These are phyloP conservation scores for Scaptomyza parva DNA, from an alignment of 2,888 invertebrate species.

Conservation along the genomic window DNA sequence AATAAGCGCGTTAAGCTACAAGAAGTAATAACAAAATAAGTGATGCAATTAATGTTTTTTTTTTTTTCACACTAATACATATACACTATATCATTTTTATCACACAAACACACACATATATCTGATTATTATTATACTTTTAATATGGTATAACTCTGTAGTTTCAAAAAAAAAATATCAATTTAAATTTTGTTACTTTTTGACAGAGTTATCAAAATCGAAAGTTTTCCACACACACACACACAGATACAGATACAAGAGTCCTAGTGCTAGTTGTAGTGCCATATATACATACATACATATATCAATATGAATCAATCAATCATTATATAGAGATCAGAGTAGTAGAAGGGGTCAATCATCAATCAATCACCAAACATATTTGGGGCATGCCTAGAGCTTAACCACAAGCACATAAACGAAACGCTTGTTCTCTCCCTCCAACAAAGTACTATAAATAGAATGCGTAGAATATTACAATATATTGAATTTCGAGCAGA, in stretches of 20 bases:
- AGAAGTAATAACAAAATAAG: constrained; percentile 38
- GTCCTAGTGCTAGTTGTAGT: constrained; percentile 55
- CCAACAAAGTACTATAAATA: constrained; percentile 48
- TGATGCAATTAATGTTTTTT: constrained; percentile 38
- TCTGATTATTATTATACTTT: constrained; percentile 11
- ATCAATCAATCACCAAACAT: constrained; percentile 41
- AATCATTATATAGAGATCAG: too few species aligned
- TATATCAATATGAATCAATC: constrained; percentile 27
- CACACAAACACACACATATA: constrained; percentile 4
- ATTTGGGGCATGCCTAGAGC: constrained; percentile 65
- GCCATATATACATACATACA: constrained; percentile 29
- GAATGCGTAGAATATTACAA: constrained; percentile 46
- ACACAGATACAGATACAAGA: constrained; percentile 31
- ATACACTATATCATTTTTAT: constrained; percentile 17
- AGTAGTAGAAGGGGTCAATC: constrained; percentile 46
- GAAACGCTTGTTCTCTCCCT: constrained; percentile 59
- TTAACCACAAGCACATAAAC: constrained; percentile 60
- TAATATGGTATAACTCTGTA: constrained; percentile 37
- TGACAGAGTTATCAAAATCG: constrained; percentile 16
- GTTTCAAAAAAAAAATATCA: constrained; percentile 31
- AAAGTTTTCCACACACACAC: constrained; percentile 34
- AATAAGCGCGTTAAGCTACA: constrained; percentile 29
- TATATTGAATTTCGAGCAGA: constrained; percentile 35
- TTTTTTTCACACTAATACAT: constrained; percentile 21
- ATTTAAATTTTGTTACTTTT: background rate